Base-by-base conservation (phyloP, 1,140 invertebrate species). In the Helicoverpa armigera region DNA sequence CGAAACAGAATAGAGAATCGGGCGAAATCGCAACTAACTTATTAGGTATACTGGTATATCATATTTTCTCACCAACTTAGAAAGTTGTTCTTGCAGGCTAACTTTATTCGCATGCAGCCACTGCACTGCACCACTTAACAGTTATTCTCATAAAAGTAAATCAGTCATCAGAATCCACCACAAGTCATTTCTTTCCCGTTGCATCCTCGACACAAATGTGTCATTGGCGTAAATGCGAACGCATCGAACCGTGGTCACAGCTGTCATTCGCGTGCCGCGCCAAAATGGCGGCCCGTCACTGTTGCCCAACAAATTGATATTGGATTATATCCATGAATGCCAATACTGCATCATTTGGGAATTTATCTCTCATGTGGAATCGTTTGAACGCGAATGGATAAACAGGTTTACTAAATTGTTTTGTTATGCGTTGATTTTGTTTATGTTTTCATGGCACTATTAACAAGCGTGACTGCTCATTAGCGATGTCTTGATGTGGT, bases 241-340 rank as follows among this genome's bases (percentile, higher is more conserved):
- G 73, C 73, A 76, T 63, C 73, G 56, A 53, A 31, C 43, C 58
- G 73, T 63, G 56, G 43, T 56, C 58, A 43, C 56, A 63, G 43
- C 58, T 76, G 73, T 76, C 73, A 76, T 9, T n/a, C 16, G 43
- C 73, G 18, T 4, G n/a, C 3, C 73, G 58, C 43, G 16, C 23
- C 58, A 76, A 76, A 61, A 76, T 63, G 73, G 72, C 56, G 10
- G 23, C 53, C 50, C 69, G 23, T 72, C 69, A 72, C 48, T 53
- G 13, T 72, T 72, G 18, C 63, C 13, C 69, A 72, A 72, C 69
- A 72, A 72, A 72, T 72, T 72, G 69, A 72, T 72, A 72, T 72
- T 72, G 69, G 50, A 72, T 72, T 72, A 72, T 53, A 72, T 54
- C 23, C 69, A 50, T 69, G 43, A 16, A 16, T 69, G 65, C 43